These are phyloP conservation scores for Trissonchulus latispiculum DNA, from an alignment of 2,888 invertebrate species.

Conservation along the genomic window DNA sequence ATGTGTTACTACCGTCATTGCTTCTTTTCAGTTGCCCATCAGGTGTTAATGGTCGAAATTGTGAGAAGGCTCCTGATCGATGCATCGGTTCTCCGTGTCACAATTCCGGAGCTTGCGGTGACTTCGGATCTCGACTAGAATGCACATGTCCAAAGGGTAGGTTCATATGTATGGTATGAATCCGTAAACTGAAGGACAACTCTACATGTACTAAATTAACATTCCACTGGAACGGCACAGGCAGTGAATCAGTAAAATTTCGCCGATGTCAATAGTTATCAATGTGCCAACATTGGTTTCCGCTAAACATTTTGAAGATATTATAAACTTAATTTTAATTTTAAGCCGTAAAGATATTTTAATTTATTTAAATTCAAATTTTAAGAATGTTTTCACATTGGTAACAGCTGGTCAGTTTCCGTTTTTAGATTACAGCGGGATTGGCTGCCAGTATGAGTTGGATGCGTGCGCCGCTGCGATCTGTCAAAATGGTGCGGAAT, in stretches of 20 bases:
- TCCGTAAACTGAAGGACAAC: too few species aligned
- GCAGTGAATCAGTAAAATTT: too few species aligned
- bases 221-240: too few species aligned
- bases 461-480: conserved; percentile 32
- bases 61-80: conserved; percentile 88
- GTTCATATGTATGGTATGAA: too few species aligned
- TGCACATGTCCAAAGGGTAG: conserved; percentile 64
- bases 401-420: too few species aligned
- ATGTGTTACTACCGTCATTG: too few species aligned
- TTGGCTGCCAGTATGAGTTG: conserved; percentile 35
- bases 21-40: conserved; percentile 63
- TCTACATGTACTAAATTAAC: too few species aligned
- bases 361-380: not conserved
- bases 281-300: too few species aligned
- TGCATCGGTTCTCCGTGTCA: conserved; percentile 87
- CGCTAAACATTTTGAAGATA: too few species aligned
- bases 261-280: too few species aligned
- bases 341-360: not conserved
- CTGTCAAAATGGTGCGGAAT: conserved; percentile 39
- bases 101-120: conserved; percentile 89
- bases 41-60: conserved; percentile 90
- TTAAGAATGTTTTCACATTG: not conserved
- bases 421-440: conserved; percentile 44
- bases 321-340: too few species aligned
- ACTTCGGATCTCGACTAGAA: conserved; percentile 85